Evolutionary conservation across 2,888 invertebrate genomes (phyloP), one percentile per base, ranked within the genome.

Genomic region (Strigamia crassipes): DNA sequence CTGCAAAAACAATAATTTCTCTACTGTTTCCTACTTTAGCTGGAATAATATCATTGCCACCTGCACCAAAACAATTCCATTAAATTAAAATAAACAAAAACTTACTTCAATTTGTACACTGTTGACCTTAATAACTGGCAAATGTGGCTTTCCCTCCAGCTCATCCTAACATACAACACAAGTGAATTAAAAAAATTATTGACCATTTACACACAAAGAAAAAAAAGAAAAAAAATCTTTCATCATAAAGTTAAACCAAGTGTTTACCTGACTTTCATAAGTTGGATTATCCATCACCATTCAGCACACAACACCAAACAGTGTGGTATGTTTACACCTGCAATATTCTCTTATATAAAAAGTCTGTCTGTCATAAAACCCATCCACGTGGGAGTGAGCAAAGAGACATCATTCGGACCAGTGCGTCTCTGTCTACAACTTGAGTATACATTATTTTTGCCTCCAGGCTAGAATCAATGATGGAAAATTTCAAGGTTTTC

Each of bases 111-210:
- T 0, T 8, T 31, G 73, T 6, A 73, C 15, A 73, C 73, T 73
- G 31, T 73, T 73, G 31, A 73, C 73, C 73, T 73, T 73, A 73
- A 73, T 31, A 73, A 73, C 73, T 1, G 73, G 73, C 31, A 27
- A 15, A n/a, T 73, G 73, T 27, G 73, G 31, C 4, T 13, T 27
- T 27, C 5, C 5, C 27, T 73, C 31, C 73, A 15, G 13, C 1
- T 73, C 73, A 73, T 73, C n/a, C 73, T 73, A 27, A 31, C 4
- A 3, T 51, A 6, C 4, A 73, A 66, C 15, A 73, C 13, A 73
- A 73, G 38, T 27, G 27, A 27, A 27, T 27, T 27, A 27, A 27
- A 27, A 27, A 27, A 1, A 27, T 27, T 3, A 27, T 27, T 27
- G 27, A 1, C 27, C 27, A 27, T 27, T 27, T 27, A n/a, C 27